Evolutionary conservation across 2,113 vertebrate species (phyloP).

Genomic region (Nesoenas mayeri): DNA sequence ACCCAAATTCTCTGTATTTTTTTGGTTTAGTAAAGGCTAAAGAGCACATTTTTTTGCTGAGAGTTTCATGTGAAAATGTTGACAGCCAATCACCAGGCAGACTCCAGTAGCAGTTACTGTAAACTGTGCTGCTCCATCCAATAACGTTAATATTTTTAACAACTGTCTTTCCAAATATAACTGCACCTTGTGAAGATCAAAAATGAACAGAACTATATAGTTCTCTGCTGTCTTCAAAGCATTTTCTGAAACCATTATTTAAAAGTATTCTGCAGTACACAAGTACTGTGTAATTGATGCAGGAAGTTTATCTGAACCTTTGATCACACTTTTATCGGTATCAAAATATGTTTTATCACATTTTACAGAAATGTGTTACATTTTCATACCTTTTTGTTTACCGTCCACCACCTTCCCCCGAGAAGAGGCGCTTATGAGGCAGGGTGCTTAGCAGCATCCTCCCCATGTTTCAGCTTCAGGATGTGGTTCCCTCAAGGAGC

Average conservation of each 20-base stretch:
- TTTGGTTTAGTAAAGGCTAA: slow-evolving; percentile 14
- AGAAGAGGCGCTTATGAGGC: neutral
- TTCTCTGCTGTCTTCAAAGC: slow-evolving; percentile 29
- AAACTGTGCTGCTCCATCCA: slow-evolving; percentile 51
- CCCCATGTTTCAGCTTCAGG: slow-evolving; percentile 1
- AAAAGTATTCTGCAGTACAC: neutral
- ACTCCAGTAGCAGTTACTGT: slow-evolving; percentile 56
- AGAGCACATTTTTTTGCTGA: slow-evolving; percentile 28
- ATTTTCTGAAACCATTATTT: slow-evolving; percentile 34
- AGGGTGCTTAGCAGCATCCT: neutral
- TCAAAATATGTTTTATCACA: neutral
- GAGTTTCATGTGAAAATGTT: slow-evolving; percentile 44
- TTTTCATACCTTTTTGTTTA: neutral
- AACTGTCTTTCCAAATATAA: slow-evolving; percentile 58
- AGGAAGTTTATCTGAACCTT: slow-evolving; percentile 29
- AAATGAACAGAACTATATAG: slow-evolving; percentile 24
- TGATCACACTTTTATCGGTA: neutral
- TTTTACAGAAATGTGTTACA: neutral
- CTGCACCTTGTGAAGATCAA: slow-evolving; percentile 53
- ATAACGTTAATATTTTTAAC: slow-evolving; percentile 52
- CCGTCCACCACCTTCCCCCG: neutral
- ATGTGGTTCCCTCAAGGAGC: slow-evolving; percentile 36
- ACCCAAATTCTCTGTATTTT: neutral
- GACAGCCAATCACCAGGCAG: neutral
- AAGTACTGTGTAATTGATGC: neutral